Conservation (phyloP, 2,888 invertebrate genomes). For the Urechis unicinctus region DNA sequence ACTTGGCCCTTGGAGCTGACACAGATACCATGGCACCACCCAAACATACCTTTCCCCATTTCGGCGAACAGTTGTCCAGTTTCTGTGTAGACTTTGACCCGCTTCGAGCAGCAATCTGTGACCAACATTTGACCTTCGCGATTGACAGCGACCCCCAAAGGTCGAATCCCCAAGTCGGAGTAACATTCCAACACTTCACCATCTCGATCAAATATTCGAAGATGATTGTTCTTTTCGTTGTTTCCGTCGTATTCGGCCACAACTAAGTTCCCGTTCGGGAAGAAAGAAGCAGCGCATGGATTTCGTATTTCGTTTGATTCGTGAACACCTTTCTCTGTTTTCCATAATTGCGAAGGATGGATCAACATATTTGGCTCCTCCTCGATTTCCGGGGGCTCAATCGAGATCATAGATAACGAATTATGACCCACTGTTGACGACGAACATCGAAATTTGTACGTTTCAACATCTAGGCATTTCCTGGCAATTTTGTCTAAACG, state of each 20-base stretch:
- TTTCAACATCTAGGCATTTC: too few relatives aligned
- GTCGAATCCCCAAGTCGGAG: constrained; percentile 16
- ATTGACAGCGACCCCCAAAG: constrained; percentile 19
- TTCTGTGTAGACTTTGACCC: constrained; percentile 18
- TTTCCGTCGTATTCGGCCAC: constrained; percentile 23
- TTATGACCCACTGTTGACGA: too few relatives aligned
- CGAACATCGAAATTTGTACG: too few relatives aligned
- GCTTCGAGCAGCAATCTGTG: constrained; percentile 19
- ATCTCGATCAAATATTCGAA: constrained; percentile 9
- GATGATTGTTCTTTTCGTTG: constrained; percentile 19
- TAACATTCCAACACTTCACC: constrained; percentile 9
- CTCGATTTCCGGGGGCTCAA: not conserved
- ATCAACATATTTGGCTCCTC: constrained; percentile 11
- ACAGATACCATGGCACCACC: constrained; percentile 23
- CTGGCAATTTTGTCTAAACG: too few relatives aligned
- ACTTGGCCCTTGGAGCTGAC: constrained; percentile 94
- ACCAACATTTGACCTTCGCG: constrained; percentile 18
- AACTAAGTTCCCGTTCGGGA: constrained; percentile 10
- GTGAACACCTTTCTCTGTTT: constrained; percentile 18
- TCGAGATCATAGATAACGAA: too few relatives aligned
- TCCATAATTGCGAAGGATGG: constrained; percentile 20
- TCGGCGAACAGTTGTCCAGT: constrained; percentile 16
- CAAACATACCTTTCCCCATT: constrained; percentile 22
- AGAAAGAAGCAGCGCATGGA: constrained; percentile 18
- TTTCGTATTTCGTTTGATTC: constrained; percentile 20